Conservation (phyloP, 2,888 invertebrate genomes). For the Pterobdella sp. region DNA sequence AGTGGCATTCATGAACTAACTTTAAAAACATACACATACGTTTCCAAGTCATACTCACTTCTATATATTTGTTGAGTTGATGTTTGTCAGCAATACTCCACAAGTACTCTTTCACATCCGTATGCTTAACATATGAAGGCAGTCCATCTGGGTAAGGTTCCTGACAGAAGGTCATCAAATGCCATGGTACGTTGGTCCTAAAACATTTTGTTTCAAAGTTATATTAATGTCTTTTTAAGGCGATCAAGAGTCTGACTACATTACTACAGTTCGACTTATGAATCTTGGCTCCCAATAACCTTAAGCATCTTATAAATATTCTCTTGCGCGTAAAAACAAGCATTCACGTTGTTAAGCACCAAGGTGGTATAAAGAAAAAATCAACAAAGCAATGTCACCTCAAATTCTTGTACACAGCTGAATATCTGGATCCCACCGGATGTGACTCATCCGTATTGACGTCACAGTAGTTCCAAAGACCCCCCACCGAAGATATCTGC, state of each 20-base stretch:
- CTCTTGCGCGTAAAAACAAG: no score
- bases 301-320: no score
- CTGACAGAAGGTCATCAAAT: constrained; percentile 84
- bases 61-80: constrained; percentile 53
- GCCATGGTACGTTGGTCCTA: constrained; percentile 86
- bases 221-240: no score
- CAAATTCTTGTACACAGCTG: constrained; percentile 20
- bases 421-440: constrained; percentile 18
- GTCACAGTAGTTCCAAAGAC: constrained; percentile 25
- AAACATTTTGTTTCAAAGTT: no score
- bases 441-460: constrained; percentile 12
- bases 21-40: no score
- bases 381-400: constrained; percentile 17
- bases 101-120: constrained; percentile 67
- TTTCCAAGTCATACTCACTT: no score
- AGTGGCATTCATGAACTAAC: no score
- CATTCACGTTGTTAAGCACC: no score
- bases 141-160: constrained; percentile 62
- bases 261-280: no score
- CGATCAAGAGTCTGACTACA: no score
- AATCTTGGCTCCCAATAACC: no score
- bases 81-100: constrained; percentile 65
- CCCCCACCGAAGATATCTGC: constrained; percentile 20
- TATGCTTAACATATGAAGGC: constrained; percentile 63
- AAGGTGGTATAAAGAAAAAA: no score